Evolutionary conservation across 64 coral and sea anemone species (phyloP).

Genomic region (Catalaphyllia jardinei): DNA sequence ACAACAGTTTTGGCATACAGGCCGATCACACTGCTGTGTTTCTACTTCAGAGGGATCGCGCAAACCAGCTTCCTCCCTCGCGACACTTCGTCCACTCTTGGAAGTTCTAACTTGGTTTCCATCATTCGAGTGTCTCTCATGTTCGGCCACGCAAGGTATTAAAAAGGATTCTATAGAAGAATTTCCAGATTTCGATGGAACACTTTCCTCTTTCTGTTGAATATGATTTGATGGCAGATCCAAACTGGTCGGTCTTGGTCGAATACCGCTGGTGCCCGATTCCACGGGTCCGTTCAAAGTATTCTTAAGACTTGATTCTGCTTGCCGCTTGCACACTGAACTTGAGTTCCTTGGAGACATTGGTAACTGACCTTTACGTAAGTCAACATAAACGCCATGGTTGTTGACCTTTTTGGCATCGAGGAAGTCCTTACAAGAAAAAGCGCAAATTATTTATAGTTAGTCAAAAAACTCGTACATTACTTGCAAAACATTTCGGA

Average conservation of each 20-base stretch:
- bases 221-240: conserved; percentile 1
- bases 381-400: not conserved
- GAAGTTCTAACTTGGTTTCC: not conserved
- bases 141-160: not conserved
- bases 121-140: not conserved
- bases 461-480: not conserved
- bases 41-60: not conserved
- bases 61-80: not conserved
- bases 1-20: conserved; percentile 55
- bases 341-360: not conserved
- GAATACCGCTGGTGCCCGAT: not conserved
- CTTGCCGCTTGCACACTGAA: not conserved
- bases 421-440: not conserved
- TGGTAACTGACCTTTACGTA: not conserved
- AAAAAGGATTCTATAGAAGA: not conserved
- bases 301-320: not conserved
- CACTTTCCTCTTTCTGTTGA: not conserved
- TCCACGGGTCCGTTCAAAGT: not conserved
- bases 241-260: conserved; percentile 12
- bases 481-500: too few species aligned
- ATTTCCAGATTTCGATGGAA: not conserved
- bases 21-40: not conserved
- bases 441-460: not conserved
- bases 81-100: not conserved
- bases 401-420: not conserved